Percentiles rank a stretch among this genome's conserved stretches.
Evolutionary conservation across 2,888 invertebrate genomes (phyloP).

Genomic region (Lordiphosa andalusiaca): DNA sequence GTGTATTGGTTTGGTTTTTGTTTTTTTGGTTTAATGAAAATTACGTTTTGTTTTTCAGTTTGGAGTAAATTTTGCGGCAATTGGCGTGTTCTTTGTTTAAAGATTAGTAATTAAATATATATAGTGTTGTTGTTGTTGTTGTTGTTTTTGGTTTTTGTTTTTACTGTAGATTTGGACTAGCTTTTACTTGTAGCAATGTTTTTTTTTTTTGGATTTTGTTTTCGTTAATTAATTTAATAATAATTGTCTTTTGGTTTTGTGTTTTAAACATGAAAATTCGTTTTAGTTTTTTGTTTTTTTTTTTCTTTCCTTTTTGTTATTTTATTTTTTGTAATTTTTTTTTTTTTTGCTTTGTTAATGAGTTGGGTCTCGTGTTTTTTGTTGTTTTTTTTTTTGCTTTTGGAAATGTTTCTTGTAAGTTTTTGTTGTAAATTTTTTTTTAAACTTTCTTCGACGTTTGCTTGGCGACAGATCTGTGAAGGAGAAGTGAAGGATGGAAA

Average conservation of each 20-base stretch:
- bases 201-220: slow-evolving; percentile 32
- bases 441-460: slow-evolving; percentile 46
- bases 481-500: not conserved
- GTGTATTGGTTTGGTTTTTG: slow-evolving; percentile 31
- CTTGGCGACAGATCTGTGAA: slow-evolving; percentile 59
- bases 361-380: slow-evolving; percentile 38
- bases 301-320: too few relatives aligned
- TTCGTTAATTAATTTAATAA: slow-evolving; percentile 45
- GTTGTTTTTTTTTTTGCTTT: slow-evolving; percentile 12
- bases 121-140: slow-evolving; percentile 13
- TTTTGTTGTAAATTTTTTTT: slow-evolving; percentile 10
- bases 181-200: slow-evolving; percentile 59
- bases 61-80: slow-evolving; percentile 47
- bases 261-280: slow-evolving; percentile 42
- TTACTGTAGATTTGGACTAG: slow-evolving; percentile 70
- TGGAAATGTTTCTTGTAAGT: slow-evolving; percentile 12
- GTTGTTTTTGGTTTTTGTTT: slow-evolving; percentile 22
- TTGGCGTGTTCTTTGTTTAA: slow-evolving; percentile 58
- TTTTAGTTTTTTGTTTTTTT: slow-evolving; percentile 18
- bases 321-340: not conserved
- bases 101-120: slow-evolving; percentile 45
- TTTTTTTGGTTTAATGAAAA: slow-evolving; percentile 22
- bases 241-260: slow-evolving; percentile 37
- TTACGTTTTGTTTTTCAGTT: slow-evolving; percentile 29
- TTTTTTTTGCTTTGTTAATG: slow-evolving; percentile 25